A percentile compares a stretch with the other conserved stretches of the same genome.
Evolutionary conservation across 2,888 invertebrate genomes (phyloP).

Genomic region (Athetis lepigone): DNA sequence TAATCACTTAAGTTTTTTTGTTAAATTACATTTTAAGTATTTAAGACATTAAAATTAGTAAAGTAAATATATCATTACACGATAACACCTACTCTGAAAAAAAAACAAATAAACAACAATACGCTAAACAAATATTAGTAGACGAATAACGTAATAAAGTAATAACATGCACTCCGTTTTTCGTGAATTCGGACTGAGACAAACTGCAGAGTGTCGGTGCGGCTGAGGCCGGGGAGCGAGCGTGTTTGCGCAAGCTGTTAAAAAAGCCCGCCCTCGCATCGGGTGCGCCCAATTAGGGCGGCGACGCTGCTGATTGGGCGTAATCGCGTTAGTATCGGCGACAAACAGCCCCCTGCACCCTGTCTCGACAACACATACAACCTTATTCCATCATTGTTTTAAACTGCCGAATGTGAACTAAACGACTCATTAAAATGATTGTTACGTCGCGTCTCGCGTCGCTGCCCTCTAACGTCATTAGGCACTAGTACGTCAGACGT

Average conservation of each 20-base stretch:
- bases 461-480: not conserved
- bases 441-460: constrained; percentile 11
- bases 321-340: constrained; percentile 89
- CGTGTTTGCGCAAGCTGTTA: constrained; percentile 87
- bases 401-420: constrained; percentile 42
- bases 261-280: constrained; percentile 88
- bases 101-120: constrained; percentile 36
- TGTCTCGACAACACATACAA: constrained; percentile 60
- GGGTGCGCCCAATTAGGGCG: constrained; percentile 88
- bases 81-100: not conserved
- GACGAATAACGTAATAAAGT: constrained; percentile 49
- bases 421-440: constrained; percentile 42
- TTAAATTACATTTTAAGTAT: no score
- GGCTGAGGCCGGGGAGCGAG: constrained; percentile 60
- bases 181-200: constrained; percentile 39
- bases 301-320: constrained; percentile 89
- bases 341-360: constrained; percentile 76
- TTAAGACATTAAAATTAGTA: no score
- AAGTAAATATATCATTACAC: not conserved
- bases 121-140: constrained; percentile 35
- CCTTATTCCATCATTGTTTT: constrained; percentile 40
- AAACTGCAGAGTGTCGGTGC: constrained; percentile 36
- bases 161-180: constrained; percentile 55
- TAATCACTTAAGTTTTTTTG: no score
- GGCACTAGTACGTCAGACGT: not conserved